Evolutionary conservation across 2,888 invertebrate genomes (phyloP).

Genomic region (Pterostichus niger): DNA sequence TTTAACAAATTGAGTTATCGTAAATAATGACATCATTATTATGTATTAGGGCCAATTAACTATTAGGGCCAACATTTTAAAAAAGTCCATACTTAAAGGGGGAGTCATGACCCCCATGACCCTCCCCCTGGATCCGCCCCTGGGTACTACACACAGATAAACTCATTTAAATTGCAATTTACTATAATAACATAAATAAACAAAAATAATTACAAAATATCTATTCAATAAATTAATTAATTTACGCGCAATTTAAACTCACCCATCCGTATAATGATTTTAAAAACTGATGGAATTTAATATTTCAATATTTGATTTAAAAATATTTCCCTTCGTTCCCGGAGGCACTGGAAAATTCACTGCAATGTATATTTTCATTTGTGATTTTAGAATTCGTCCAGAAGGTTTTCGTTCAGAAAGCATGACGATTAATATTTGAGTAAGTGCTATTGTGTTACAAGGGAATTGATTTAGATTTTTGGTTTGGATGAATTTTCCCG

Average conservation of each 20-base stretch:
- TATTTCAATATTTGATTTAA: slow-evolving; percentile 30
- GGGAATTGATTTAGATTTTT: no score
- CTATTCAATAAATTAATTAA: slow-evolving; percentile 17
- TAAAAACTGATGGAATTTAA: slow-evolving; percentile 15
- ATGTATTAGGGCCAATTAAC: no score
- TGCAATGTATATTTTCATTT: slow-evolving; percentile 25
- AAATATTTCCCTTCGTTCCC: slow-evolving; percentile 7
- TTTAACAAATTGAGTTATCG: no score
- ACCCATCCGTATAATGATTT: slow-evolving; percentile 4
- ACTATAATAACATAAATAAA: background rate
- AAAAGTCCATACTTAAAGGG: no score
- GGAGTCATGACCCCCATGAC: no score
- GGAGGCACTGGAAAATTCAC: slow-evolving; percentile 6
- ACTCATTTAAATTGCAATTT: slow-evolving; percentile 4
- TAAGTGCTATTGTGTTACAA: no score
- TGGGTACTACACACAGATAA: background rate
- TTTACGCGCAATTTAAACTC: background rate
- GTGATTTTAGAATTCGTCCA: background rate
- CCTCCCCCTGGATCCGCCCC: no score
- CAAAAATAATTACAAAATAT: slow-evolving; percentile 6
- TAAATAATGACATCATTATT: no score
- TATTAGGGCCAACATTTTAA: no score
- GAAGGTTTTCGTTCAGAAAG: background rate
- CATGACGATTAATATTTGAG: no score
- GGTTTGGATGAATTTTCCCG: no score